Evolutionary conservation across 2,113 vertebrate species (phyloP).

Genomic region (Poicephalus gulielmi): DNA sequence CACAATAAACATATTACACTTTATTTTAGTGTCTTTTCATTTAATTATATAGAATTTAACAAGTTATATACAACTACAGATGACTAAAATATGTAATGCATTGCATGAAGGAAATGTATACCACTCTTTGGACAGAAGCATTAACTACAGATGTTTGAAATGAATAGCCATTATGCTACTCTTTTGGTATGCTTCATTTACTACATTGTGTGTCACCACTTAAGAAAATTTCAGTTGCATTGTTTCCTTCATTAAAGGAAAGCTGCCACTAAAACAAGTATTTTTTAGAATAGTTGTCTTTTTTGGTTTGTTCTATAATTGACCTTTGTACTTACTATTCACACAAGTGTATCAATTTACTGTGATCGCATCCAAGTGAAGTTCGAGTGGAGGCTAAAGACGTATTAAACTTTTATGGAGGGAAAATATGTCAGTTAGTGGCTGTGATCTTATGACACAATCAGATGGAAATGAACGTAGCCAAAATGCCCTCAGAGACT

Average conservation of each 20-base stretch:
- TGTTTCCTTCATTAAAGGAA: not conserved
- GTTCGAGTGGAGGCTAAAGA: constrained; percentile 1
- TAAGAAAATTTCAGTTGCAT: not conserved
- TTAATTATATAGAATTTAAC: not conserved
- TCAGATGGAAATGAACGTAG: constrained; percentile 1
- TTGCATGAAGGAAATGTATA: not conserved
- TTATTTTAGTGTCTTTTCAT: not conserved
- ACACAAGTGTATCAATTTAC: not conserved
- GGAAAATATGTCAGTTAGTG: not conserved
- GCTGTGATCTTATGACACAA: constrained; percentile 21
- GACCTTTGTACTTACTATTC: not conserved
- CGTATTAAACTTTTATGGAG: constrained; percentile 24
- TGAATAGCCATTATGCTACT: not conserved
- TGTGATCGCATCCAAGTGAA: not conserved
- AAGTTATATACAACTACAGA: not conserved
- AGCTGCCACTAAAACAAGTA: not conserved
- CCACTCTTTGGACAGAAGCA: not conserved
- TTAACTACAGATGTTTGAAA: not conserved
- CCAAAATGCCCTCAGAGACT: constrained; percentile 10
- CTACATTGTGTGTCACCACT: not conserved
- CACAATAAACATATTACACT: too few species aligned
- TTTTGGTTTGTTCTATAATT: not conserved
- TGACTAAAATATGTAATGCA: not conserved
- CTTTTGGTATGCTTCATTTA: not conserved
- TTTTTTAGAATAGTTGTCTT: not conserved